Conservation (phyloP, 2,113 vertebrate species). For the Oryzias curvinotus region DNA sequence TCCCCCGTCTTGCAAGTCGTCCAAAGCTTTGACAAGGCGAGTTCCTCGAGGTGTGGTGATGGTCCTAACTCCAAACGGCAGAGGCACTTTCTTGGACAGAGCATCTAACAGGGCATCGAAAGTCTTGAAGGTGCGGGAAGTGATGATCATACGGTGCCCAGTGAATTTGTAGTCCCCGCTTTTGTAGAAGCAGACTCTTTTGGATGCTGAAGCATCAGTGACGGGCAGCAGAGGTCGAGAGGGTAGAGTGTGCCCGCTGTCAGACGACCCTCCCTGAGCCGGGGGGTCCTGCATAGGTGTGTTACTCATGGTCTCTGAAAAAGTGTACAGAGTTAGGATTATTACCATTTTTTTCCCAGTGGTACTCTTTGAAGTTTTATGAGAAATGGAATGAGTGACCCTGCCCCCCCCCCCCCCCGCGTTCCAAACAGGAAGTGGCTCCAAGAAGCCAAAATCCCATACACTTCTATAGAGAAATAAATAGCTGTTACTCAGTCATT, state of each 20-base stretch:
- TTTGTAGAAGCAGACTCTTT: constrained; percentile 93
- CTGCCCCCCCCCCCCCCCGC: no score
- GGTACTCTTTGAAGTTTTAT: no score
- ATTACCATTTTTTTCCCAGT: not conserved
- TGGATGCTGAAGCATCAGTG: constrained; percentile 80
- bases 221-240: constrained; percentile 57
- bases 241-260: constrained; percentile 72
- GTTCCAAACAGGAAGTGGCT: no score
- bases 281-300: constrained; percentile 73
- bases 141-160: constrained; percentile 89
- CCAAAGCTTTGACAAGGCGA: constrained; percentile 81
- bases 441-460: no score
- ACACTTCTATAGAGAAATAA: no score
- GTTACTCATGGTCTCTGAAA: constrained; percentile 54
- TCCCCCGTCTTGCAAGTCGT: constrained; percentile 90
- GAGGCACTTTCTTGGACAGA: constrained; percentile 89
- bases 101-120: constrained; percentile 91
- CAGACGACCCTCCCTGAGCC: constrained; percentile 67
- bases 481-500: no score
- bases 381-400: no score
- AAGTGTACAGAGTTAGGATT: constrained; percentile 23
- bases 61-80: constrained; percentile 95
- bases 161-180: constrained; percentile 91
- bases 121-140: constrained; percentile 88
- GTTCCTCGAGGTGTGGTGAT: constrained; percentile 90